These are phyloP conservation scores for Megaustenia siamemsis DNA, from an alignment of 2,888 invertebrate species.

Conservation along the genomic window DNA sequence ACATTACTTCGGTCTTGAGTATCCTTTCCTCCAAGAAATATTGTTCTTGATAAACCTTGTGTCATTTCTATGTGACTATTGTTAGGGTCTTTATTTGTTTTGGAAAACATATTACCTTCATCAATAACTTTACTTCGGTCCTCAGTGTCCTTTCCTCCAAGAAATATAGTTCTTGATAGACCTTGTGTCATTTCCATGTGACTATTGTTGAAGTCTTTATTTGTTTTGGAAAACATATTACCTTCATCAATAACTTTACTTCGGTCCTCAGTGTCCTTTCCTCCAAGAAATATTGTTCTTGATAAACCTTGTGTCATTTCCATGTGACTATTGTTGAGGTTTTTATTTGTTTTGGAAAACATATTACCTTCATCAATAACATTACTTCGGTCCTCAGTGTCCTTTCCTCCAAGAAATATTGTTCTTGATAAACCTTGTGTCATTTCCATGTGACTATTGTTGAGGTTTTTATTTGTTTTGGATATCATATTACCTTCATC, in stretches of 20 bases:
- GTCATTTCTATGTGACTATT: conserved; percentile 19
- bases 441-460: not conserved
- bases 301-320: conserved; percentile 15
- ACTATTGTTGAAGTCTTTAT: not conserved
- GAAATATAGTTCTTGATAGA: not conserved
- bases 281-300: conserved; percentile 22
- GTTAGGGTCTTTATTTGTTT: not conserved
- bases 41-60: not conserved
- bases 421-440: not conserved
- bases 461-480: not conserved
- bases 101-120: not conserved
- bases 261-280: too few species aligned
- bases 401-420: not conserved
- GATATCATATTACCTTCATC: not conserved
- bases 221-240: not conserved
- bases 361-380: too few species aligned
- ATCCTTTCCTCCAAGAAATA: not conserved
- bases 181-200: not conserved
- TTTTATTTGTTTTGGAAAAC: not conserved
- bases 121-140: not conserved
- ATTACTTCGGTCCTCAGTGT: not conserved
- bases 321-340: not conserved
- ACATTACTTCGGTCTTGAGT: not conserved
- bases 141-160: too few species aligned
- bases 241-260: not conserved